Evolutionary conservation across 2,888 invertebrate genomes (phyloP).

Genomic region (Melinaea marsaeus): DNA sequence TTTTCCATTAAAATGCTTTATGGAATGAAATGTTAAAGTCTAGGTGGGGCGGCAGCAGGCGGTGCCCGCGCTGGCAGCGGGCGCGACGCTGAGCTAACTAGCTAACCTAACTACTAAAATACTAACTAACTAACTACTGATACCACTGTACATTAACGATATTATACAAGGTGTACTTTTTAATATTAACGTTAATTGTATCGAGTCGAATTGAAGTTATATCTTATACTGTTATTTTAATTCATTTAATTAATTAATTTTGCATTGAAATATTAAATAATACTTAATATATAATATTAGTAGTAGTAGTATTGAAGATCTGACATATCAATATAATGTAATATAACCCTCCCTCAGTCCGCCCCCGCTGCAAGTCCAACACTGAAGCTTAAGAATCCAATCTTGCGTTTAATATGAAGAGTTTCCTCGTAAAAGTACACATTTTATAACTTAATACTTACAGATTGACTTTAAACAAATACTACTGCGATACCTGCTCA

Average conservation of each 20-base stretch:
- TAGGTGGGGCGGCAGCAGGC: conserved; percentile 55
- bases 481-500: background rate
- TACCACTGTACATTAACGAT: too few species aligned
- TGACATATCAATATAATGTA: too few species aligned
- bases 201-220: too few species aligned
- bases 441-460: conserved; percentile 23
- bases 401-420: conserved; percentile 29
- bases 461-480: conserved; percentile 7
- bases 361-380: background rate
- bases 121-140: background rate
- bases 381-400: conserved; percentile 26
- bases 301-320: too few species aligned
- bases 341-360: background rate
- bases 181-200: too few species aligned
- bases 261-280: too few species aligned
- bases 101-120: background rate
- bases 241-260: too few species aligned
- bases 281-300: too few species aligned
- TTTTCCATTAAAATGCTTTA: conserved; percentile 77
- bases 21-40: conserved; percentile 72
- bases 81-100: too few species aligned
- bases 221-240: too few species aligned
- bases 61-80: conserved; percentile 23
- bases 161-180: too few species aligned
- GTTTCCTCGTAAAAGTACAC: conserved; percentile 26